Base-by-base conservation (phyloP, 2,113 vertebrate species). In the Sclerurus mexicanus region DNA sequence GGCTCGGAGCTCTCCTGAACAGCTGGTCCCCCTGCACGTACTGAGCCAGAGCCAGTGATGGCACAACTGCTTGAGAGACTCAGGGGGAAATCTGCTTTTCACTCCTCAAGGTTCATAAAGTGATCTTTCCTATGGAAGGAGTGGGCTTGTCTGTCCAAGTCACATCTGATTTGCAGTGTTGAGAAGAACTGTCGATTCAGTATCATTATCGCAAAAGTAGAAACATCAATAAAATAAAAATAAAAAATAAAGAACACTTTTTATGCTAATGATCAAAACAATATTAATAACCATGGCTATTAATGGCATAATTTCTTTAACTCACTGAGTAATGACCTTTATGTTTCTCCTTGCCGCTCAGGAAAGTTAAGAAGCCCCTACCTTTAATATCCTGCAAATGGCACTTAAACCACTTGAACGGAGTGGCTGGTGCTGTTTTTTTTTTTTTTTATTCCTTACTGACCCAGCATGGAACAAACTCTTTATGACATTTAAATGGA, bases 21-120 rank as follows among this genome's bases (percentile, higher is more conserved):
- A 97, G 71, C 96, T 96, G 96, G 77, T 79, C 93, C 28, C 92
- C 53, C 92, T 64, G 25, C 62, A 67, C 1, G 2, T 87, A 33
- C 69, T 20, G 24, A 89, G 82, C 30, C 39, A 60, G 75, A 83
- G 72, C 64, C 14, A 25, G 2, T 0, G 44, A 30, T 19, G 67
- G 37, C 81, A 81, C 59, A 14, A 17, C 80, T 84, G 63, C 78
- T 31, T 42, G 35, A 80, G 67, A 93, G 90, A 73, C 24, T 68
- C 72, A 25, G 3, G 31, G 62, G 52, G 4, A 78, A 63, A 87
- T 66, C n/a, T 44, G 19, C 20, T 71, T 53, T 28, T 68, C 4
- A 17, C 52, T 73, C 39, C 46, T 67, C 49, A 81, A 50, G 33
- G 19, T 13, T 25, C 71, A 39, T 10, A n/a, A 78, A 46, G 27